phyloP scores from a whole-genome alignment of 2,888 invertebrate genomes.

The Holacanthella duospinosa region DNA sequence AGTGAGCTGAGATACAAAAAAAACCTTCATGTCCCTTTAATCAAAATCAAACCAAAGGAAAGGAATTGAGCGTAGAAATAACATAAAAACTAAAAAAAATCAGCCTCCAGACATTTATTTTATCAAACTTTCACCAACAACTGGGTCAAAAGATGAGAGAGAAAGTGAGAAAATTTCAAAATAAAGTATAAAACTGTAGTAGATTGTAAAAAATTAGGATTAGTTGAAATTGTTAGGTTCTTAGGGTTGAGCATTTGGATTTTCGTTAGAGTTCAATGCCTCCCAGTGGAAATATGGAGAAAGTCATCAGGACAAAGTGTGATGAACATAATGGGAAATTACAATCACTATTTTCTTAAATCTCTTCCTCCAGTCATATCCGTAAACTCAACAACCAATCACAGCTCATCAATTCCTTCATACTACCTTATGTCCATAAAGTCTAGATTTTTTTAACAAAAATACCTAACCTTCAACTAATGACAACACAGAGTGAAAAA shows the following conservation, averaged over 20 bases:
- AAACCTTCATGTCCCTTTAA: background rate
- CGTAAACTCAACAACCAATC: too few species aligned
- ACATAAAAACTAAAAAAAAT: background rate
- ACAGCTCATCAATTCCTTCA: too few species aligned
- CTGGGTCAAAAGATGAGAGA: too few species aligned
- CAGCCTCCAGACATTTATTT: too few species aligned
- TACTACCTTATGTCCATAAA: too few species aligned
- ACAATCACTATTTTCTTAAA: background rate
- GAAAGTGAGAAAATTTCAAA: background rate
- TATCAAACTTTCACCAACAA: too few species aligned
- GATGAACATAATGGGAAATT: background rate
- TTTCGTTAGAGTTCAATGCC: background rate
- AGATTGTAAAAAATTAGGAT: too few species aligned
- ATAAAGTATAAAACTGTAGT: background rate
- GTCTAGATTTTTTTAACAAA: too few species aligned
- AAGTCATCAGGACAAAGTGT: background rate
- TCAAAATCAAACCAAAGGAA: background rate
- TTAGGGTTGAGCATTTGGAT: background rate
- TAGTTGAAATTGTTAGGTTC: too few species aligned
- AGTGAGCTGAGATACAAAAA: background rate
- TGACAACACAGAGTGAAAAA: too few species aligned
- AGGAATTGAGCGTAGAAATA: background rate
- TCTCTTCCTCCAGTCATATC: too few species aligned
- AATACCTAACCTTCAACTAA: too few species aligned
- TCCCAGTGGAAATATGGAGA: background rate